phyloP scores from a whole-genome alignment of 2,797 vertebrate species.

The Clarias pachynema region DNA sequence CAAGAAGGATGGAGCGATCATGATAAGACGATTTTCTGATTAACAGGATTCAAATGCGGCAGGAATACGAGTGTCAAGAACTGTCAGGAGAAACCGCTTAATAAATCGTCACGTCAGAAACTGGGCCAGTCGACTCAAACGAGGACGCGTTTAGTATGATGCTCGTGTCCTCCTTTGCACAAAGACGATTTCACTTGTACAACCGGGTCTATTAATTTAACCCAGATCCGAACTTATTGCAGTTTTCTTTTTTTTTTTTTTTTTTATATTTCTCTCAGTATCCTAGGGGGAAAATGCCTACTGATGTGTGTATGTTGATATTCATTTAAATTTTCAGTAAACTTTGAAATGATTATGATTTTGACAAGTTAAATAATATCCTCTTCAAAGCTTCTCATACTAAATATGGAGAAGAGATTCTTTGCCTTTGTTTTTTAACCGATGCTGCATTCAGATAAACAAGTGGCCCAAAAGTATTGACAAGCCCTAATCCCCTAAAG shows the following conservation, averaged over 20 bases:
- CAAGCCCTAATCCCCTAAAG: neutral
- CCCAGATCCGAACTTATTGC: constrained; percentile 65
- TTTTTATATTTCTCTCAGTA: constrained; percentile 28
- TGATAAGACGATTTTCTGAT: neutral
- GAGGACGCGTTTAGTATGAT: constrained; percentile 22
- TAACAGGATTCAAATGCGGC: neutral
- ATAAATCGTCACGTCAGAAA: constrained; percentile 2
- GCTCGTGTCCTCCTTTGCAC: constrained; percentile 19
- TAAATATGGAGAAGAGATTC: neutral
- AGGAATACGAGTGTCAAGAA: neutral
- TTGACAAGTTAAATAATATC: neutral
- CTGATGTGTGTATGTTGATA: neutral
- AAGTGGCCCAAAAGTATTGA: constrained; percentile 10
- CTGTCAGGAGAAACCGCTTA: neutral
- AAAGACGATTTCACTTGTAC: constrained; percentile 63
- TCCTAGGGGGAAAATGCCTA: neutral
- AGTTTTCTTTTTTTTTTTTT: constrained; percentile 23
- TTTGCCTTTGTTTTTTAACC: constrained; percentile 15
- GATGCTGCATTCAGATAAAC: constrained; percentile 14
- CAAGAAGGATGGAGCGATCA: neutral
- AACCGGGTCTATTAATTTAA: constrained; percentile 54
- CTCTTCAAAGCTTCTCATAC: neutral
- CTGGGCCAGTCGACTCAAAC: neutral
- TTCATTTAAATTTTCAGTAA: neutral
- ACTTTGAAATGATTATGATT: neutral